Base-by-base conservation (phyloP, 2,888 invertebrate species). In the Elegia similella region DNA sequence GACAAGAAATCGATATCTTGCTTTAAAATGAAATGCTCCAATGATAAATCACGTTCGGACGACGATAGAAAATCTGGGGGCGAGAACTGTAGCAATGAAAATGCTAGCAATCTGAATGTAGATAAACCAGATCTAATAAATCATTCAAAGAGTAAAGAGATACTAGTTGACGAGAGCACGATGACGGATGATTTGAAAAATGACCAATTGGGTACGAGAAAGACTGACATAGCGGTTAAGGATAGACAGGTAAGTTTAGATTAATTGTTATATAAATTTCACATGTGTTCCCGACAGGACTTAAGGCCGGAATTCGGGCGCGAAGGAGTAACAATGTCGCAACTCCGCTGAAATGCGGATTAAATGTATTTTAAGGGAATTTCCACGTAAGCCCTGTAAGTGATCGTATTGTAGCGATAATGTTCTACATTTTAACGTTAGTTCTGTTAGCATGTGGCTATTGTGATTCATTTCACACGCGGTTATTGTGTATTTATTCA, bases 11-110 rank as follows among this genome's bases (percentile, higher is more conserved):
- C 88, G 62, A 82, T 86, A 78, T 88, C 87, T 66, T 91, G 91
- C 79, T 91, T 91, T 73, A 91, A 90, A 86, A 87, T 88, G 65
- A 89, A 87, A 84, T 83, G 79, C 76, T 79, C 84, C 6, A 84
- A 84, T 65, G 82, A 84, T 75, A 90, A 88, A 79, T 80, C 80
- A 75, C 82, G 82, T 65, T 76, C 78, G 57, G 82, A 79, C 59
- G 86, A 88, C 60, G 88, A 89, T 66, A 76, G 75, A 62, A 86
- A 79, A 70, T 84, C 75, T 57, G 82, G 81, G 8, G 82, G 79
- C 69, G 89, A 91, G 59, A 89, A 89, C 69, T 88, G 87, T 75
- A 76, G 76, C 56, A 88, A 89, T 68, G 90, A 90, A 75, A 89
- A 88, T 68, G 78, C 81, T 53, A 87, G 83, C 75, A 88, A 88